Base-by-base conservation (phyloP, 2,888 invertebrate species). In the Ischnus inquisitorius region DNA sequence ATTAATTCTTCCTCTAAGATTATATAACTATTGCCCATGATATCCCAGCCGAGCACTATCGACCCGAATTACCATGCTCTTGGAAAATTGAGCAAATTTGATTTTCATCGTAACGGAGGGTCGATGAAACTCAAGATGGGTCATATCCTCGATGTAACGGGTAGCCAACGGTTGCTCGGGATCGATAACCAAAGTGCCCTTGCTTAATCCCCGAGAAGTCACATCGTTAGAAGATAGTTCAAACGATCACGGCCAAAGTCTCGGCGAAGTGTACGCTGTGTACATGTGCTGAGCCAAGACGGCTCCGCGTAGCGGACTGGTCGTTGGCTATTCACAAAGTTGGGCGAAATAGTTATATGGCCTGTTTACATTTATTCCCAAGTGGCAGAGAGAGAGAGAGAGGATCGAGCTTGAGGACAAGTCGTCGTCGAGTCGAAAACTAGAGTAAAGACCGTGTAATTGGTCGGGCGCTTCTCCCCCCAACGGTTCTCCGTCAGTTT, bases 281-380 rank as follows among this genome's bases (percentile, higher is more conserved):
- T 51, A 57, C 48, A 60, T 41, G 19, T 57, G 39, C 54, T 41
- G 14, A 22, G 77, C 43, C 19, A 19, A 19, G 10, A 12, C 43
- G 2, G 54, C 54, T 34, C 4, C 12, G 10, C 12, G 54, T 54
- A 54, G 54, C 83, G 71, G 71, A 62, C 68, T 69, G 69, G 41
- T 54, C 74, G 54, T 72, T 78, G 62, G 62, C 22, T 41, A 67
- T 79, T 69, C 65, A 51, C 76, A 71, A 79, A 79, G 71, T 72
- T 25, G 41, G 41, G 2, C 51, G 19, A 22, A 43, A 41, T 64
- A 60, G 79, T 76, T 79, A 60, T 72, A 76, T 12, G 75, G 60
- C 22, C 76, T 79, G 79, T 79, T 76, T 83, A 67, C 83, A 76
- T 67, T 79, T 76, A 83, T 83, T 71, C 72, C 72, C 60, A 39